A percentile compares a stretch with the other conserved stretches of the same genome.
Conservation (phyloP, 2,888 invertebrate species). For the Mimachlamys varia region DNA sequence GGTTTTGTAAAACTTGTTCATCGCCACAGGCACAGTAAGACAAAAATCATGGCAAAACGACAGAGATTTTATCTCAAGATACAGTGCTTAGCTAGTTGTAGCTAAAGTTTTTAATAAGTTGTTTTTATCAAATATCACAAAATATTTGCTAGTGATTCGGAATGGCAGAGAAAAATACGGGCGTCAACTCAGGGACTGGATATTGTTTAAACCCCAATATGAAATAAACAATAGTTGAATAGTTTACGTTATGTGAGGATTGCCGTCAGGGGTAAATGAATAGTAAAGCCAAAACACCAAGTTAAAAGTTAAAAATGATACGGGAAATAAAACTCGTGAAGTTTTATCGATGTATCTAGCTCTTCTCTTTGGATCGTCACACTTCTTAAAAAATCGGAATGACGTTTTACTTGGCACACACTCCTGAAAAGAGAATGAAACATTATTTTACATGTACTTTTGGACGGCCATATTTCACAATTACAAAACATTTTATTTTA, state of each 20-base stretch:
- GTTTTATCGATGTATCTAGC: slow-evolving; percentile 68
- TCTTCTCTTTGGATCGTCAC: slow-evolving; percentile 43
- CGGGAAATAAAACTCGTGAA: slow-evolving; percentile 68
- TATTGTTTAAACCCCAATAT: no score
- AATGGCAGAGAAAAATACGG: neutral
- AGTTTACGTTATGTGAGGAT: neutral
- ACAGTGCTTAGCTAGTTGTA: no score
- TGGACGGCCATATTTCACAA: no score
- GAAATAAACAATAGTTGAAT: neutral
- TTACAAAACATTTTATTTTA: no score
- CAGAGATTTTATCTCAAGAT: no score
- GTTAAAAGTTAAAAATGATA: slow-evolving; percentile 69
- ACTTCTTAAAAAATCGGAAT: slow-evolving; percentile 18
- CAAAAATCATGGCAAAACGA: no score
- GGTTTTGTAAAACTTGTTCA: no score
- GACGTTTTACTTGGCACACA: neutral
- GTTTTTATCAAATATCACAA: neutral
- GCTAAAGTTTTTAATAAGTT: no score
- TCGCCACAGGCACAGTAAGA: no score
- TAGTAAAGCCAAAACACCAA: slow-evolving; percentile 69
- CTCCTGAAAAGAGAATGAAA: neutral
- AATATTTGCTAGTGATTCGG: neutral
- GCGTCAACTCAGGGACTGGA: neutral
- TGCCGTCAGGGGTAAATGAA: neutral
- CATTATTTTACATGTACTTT: neutral